Evolutionary conservation across 2,113 vertebrate genomes (phyloP), one percentile per base, ranked within the genome.

Genomic region (Seriola dumerili): DNA sequence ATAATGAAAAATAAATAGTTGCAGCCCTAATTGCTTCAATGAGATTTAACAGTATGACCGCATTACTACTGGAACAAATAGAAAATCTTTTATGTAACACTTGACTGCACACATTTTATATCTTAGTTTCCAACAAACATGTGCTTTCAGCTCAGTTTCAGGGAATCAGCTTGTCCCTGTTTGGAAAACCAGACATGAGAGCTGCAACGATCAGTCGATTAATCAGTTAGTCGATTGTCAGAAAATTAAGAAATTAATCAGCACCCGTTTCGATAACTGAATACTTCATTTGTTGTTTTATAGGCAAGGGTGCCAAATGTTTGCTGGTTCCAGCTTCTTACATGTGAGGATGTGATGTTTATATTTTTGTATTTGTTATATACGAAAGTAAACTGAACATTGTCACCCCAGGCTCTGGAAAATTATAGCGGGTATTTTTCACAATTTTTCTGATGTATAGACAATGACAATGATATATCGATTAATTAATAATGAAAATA

Each of bases 61-160:
- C 21, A 32, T 76, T 55, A 29, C 23, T 36, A 65, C 34, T 64
- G 5, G 1, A 54, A 75, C n/a, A 55, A 76, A 38, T 36, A 50
- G 29, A 4, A 5, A 54, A 70, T 13, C 42, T 44, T 3, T 44
- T 44, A 54, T 71, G 34, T 23, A 79, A 78, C 46, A 78, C 44
- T 3, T 17, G 5, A 32, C 29, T 29, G 29, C 66, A 71, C 57
- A 17, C 3, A 11, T 78, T 14, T 29, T 3, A 13, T 13, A 13
- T 13, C 42, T 5, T 5, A 4, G 46, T 17, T 16, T 17, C 46
- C 14, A 48, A 42, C 40, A 42, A 42, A 42, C 40, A 9, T 48
- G 42, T 10, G 2, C 8, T 12, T 12, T 44, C 42, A 44, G 42
- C 1, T 52, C 50, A 2, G 50, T 21, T 21, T 48, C 7, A 52